phyloP scores from a whole-genome alignment of 1,140 invertebrate species.

The Zaprionus lachaisei region DNA sequence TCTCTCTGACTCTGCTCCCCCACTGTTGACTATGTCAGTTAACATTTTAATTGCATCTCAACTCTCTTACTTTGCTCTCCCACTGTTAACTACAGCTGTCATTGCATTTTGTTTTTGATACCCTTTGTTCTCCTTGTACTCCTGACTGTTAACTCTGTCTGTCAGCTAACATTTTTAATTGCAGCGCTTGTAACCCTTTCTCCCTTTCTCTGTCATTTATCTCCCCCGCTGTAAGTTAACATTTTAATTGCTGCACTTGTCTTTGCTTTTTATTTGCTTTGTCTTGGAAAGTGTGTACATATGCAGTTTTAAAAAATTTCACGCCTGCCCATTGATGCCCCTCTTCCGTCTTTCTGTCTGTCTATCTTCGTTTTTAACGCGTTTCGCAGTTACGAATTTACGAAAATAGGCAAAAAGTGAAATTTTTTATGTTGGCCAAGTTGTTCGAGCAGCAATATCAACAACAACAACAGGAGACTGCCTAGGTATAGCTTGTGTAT shows the following conservation, averaged over 20 bases:
- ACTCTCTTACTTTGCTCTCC: neutral
- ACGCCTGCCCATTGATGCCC: slow-evolving; percentile 32
- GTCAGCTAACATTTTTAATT: too few relatives aligned
- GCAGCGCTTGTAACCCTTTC: too few relatives aligned
- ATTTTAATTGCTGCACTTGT: slow-evolving; percentile 22
- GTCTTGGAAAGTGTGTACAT: slow-evolving; percentile 4
- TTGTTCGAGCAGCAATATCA: slow-evolving; percentile 23
- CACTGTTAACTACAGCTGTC: neutral
- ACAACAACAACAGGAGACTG: slow-evolving; percentile 30
- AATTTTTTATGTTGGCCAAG: slow-evolving; percentile 66
- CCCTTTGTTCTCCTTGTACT: too few relatives aligned
- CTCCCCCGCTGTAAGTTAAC: slow-evolving; percentile 1
- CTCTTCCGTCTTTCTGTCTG: neutral
- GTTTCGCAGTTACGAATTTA: slow-evolving; percentile 48
- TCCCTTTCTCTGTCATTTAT: too few relatives aligned
- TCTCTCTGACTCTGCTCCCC: neutral
- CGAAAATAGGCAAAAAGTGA: slow-evolving; percentile 77
- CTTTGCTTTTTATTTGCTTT: slow-evolving; percentile 4
- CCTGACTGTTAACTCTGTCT: too few relatives aligned
- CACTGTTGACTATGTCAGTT: neutral
- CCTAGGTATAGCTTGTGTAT: slow-evolving; percentile 45
- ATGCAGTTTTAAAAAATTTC: slow-evolving; percentile 46
- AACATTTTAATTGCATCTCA: too few relatives aligned
- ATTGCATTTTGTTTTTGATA: too few relatives aligned
- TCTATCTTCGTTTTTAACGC: slow-evolving; percentile 31